These are phyloP conservation scores for Hydrocynus forskahlii DNA, from an alignment of 2,797 vertebrate genomes.

Conservation along the genomic window DNA sequence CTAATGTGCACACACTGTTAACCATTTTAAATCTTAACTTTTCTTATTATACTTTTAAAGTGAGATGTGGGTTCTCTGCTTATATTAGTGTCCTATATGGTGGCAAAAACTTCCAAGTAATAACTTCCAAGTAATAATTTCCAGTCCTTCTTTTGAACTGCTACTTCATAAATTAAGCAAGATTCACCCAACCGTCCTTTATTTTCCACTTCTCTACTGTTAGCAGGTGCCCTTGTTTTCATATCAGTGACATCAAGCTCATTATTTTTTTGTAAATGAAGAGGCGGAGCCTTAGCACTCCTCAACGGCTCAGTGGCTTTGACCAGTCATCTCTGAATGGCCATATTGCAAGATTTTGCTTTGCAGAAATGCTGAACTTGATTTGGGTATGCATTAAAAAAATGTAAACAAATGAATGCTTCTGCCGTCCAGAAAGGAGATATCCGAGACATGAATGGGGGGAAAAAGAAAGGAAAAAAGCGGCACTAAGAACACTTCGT, in stretches of 20 bases:
- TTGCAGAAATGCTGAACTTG: not conserved
- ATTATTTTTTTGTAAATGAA: not conserved
- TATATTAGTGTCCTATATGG: too few species aligned
- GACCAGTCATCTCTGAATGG: too few species aligned
- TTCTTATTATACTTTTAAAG: too few species aligned
- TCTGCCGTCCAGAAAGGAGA: not conserved
- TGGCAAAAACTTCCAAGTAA: not conserved
- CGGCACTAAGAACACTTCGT: not conserved
- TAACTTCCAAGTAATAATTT: not conserved
- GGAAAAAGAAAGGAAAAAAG: not conserved
- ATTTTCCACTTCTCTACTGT: not conserved
- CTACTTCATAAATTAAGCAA: not conserved
- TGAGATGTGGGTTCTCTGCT: too few species aligned
- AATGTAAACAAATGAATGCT: not conserved
- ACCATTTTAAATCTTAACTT: too few species aligned
- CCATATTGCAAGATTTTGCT: too few species aligned
- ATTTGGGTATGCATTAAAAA: not conserved
- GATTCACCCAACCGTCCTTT: not conserved
- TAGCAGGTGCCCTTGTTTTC: too few species aligned
- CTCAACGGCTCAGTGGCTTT: not conserved
- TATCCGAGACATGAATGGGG: not conserved
- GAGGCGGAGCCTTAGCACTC: not conserved
- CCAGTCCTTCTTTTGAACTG: not conserved
- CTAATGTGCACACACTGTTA: not conserved
- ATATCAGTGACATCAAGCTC: not conserved